These are phyloP conservation scores for Cheilosia soror DNA, from an alignment of 2,888 invertebrate species.

Conservation along the genomic window DNA sequence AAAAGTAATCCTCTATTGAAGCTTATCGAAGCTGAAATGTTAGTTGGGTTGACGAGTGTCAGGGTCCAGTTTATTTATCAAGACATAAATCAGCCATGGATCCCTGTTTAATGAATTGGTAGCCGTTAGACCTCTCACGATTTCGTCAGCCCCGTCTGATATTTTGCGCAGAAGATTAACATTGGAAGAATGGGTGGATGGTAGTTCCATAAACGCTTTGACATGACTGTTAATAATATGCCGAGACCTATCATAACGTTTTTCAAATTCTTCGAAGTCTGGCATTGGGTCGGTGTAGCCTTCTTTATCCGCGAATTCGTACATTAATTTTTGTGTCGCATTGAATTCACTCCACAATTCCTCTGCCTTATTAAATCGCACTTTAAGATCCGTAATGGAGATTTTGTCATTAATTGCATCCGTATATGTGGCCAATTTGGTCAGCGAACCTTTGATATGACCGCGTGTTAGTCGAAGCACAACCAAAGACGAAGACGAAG, in stretches of 20 bases:
- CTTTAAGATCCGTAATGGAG: slow-evolving; percentile 5
- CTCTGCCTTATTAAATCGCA: slow-evolving; percentile 8
- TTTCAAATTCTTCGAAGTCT: slow-evolving; percentile 21
- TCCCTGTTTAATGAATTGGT: slow-evolving; percentile 24
- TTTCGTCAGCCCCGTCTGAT: slow-evolving; percentile 53
- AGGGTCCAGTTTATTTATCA: slow-evolving; percentile 38
- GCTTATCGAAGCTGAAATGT: no score
- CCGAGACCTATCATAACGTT: background rate
- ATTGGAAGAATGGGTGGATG: background rate
- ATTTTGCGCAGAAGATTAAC: slow-evolving; percentile 35
- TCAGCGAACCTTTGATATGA: slow-evolving; percentile 19
- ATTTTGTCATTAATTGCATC: slow-evolving; percentile 8
- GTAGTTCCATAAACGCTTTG: background rate
- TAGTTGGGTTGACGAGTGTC: slow-evolving; percentile 32
- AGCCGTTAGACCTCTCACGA: slow-evolving; percentile 26
- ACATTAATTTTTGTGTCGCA: slow-evolving; percentile 9
- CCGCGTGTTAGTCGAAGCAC: slow-evolving; percentile 13
- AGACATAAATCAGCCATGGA: slow-evolving; percentile 41
- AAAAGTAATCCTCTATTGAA: no score
- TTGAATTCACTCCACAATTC: slow-evolving; percentile 27
- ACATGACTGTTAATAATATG: background rate
- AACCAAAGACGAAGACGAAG: no score
- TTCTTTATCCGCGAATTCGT: background rate
- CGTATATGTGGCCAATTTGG: background rate
- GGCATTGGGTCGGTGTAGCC: background rate